Percentiles rank a stretch among this genome's conserved stretches.
Conservation (phyloP, 2,113 vertebrate genomes). For the Leiothrix lutea region DNA sequence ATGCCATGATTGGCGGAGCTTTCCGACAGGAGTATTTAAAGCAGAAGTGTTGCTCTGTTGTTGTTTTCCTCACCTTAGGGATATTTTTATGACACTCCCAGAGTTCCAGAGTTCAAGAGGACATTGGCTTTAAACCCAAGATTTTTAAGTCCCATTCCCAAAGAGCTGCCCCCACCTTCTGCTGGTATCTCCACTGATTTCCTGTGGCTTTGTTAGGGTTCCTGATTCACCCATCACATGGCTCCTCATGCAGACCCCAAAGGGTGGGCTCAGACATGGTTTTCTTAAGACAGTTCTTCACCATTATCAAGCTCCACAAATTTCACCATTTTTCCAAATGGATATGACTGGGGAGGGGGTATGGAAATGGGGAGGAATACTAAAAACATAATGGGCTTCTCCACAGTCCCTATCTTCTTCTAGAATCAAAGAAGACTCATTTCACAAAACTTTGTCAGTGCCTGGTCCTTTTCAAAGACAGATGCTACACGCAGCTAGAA, state of each 20-base stretch:
- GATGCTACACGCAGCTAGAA: not conserved
- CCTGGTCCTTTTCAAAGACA: not conserved
- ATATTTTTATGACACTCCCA: not conserved
- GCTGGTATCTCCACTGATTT: fast-evolving
- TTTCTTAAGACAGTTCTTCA: not conserved
- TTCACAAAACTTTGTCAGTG: not conserved
- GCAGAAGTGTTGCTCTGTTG: not conserved
- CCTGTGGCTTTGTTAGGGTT: not conserved
- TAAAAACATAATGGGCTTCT: not conserved
- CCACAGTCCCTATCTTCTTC: not conserved
- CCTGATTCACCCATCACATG: fast-evolving
- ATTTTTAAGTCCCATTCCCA: not conserved
- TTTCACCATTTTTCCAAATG: not conserved
- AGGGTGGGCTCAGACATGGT: fast-evolving
- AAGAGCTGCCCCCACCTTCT: not conserved
- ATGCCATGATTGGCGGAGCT: not conserved
- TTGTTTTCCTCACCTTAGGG: not conserved
- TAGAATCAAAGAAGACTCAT: not conserved
- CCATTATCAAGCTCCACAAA: not conserved
- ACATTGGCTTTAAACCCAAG: not conserved
- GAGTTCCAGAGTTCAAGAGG: not conserved
- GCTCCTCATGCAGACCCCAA: not conserved
- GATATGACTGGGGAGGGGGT: not conserved
- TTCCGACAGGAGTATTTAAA: not conserved
- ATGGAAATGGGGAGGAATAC: not conserved